These are phyloP conservation scores for Leuciscus idus DNA, from an alignment of 2,113 vertebrate genomes.

Conservation along the genomic window DNA sequence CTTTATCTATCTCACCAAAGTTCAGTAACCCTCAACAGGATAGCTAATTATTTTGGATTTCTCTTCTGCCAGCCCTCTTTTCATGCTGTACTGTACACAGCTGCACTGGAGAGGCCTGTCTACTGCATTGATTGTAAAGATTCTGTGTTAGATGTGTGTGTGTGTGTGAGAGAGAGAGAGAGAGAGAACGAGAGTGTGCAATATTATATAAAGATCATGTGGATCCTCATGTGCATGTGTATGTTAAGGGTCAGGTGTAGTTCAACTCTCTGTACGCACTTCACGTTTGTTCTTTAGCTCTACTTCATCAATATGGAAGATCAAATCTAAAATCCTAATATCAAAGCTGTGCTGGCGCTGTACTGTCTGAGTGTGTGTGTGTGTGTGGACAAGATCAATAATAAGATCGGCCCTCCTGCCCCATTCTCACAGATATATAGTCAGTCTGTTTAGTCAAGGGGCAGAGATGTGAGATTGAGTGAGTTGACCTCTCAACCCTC, in stretches of 20 bases:
- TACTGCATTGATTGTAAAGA: slow-evolving; percentile 24
- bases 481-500: slow-evolving; percentile 19
- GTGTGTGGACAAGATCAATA: slow-evolving; percentile 34
- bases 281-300: slow-evolving; percentile 3
- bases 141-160: not conserved
- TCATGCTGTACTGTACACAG: not conserved
- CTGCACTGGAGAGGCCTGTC: not conserved
- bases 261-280: slow-evolving; percentile 18
- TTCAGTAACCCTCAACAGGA: not conserved
- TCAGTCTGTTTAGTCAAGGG: not conserved
- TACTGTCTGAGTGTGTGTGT: not conserved
- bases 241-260: slow-evolving; percentile 1
- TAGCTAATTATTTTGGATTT: not conserved
- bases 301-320: slow-evolving; percentile 34
- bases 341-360: not conserved
- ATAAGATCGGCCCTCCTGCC: not conserved
- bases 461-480: slow-evolving; percentile 5
- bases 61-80: not conserved
- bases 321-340: slow-evolving; percentile 11
- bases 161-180: too few relatives aligned
- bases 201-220: not conserved
- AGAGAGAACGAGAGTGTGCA: not conserved
- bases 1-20: not conserved
- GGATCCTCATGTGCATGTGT: not conserved
- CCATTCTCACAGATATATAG: slow-evolving; percentile 25